Evolutionary conservation across 2,113 vertebrate species (phyloP).

Genomic region (Puntigrus tetrazona): DNA sequence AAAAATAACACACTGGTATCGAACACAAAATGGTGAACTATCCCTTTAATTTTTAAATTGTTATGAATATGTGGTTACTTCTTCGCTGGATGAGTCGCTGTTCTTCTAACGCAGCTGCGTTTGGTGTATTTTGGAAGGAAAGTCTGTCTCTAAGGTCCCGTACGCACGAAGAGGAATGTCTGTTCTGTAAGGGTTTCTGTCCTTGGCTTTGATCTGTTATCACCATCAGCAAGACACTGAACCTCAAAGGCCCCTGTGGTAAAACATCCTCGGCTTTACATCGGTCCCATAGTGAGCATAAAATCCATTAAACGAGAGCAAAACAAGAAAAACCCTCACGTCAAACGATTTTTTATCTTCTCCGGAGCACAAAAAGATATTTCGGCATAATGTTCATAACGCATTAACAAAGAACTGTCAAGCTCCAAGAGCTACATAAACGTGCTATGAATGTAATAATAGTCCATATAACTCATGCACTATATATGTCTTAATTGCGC

Average conservation of each 20-base stretch:
- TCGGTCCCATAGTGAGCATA: neutral
- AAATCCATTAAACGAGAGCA: neutral
- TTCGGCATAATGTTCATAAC: neutral
- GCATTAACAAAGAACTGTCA: neutral
- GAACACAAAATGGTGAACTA: neutral
- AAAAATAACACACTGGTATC: neutral
- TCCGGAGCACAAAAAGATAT: neutral
- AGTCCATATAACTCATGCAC: neutral
- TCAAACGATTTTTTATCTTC: neutral
- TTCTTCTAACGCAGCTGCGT: neutral
- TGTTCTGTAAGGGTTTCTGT: neutral
- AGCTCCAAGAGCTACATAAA: neutral
- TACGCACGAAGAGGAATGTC: neutral
- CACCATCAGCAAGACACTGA: neutral
- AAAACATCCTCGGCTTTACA: neutral
- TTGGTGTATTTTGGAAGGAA: neutral
- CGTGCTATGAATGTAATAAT: neutral
- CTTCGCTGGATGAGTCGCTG: neutral
- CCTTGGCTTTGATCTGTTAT: constrained; percentile 22
- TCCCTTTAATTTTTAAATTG: neutral
- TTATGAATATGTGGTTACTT: neutral
- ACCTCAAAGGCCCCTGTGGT: neutral
- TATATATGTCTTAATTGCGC: neutral
- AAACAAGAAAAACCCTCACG: neutral
- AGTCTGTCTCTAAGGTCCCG: neutral